Conservation (phyloP, 2,888 invertebrate genomes). For the Onchidella celtica region DNA sequence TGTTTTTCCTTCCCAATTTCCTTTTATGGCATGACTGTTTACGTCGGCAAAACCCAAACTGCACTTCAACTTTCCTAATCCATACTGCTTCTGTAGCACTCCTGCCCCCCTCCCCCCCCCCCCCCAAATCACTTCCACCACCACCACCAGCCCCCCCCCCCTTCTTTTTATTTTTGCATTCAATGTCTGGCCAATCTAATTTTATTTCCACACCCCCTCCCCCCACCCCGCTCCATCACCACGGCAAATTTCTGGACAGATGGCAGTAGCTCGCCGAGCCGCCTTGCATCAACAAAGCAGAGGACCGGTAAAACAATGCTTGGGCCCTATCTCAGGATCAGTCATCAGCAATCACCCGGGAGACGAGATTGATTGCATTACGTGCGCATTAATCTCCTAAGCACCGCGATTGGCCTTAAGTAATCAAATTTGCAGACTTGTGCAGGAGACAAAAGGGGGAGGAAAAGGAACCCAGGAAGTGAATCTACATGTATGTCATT, state of each 20-base stretch:
- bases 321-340: conserved; percentile 38
- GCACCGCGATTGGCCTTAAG: conserved; percentile 42
- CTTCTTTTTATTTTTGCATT: no score
- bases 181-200: no score
- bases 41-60: no score
- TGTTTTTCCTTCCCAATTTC: no score
- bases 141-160: no score
- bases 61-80: no score
- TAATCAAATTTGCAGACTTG: conserved; percentile 43
- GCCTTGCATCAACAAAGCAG: conserved; percentile 26
- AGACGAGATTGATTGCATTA: conserved; percentile 42
- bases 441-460: neutral
- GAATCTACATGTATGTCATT: no score
- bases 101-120: no score
- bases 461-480: neutral
- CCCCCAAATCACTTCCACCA: no score
- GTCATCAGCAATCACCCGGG: conserved; percentile 41
- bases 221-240: neutral
- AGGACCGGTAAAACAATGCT: conserved; percentile 40
- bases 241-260: conserved; percentile 40
- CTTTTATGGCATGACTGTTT: no score
- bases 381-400: conserved; percentile 48
- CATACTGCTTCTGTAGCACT: no score
- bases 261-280: conserved; percentile 27
- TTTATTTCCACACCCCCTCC: no score